phyloP scores from a whole-genome alignment of 2,888 invertebrate genomes.

The Leptinotarsa rubiginosa region DNA sequence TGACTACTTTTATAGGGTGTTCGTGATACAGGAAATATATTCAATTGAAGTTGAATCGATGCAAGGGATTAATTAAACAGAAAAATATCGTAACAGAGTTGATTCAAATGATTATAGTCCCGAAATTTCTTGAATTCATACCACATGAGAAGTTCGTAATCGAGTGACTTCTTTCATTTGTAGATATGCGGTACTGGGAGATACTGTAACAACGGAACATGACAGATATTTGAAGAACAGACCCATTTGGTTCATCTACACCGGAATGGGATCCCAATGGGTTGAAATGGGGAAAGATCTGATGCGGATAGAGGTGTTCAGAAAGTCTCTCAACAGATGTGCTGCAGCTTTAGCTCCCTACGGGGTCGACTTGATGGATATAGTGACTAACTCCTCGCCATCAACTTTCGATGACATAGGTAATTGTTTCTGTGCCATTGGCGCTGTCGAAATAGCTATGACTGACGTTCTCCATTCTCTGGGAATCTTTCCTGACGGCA shows the following conservation, averaged over 20 bases:
- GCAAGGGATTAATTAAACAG: too few relatives aligned
- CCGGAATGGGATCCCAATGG: slow-evolving; percentile 79
- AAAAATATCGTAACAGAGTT: too few relatives aligned
- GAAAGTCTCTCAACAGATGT: slow-evolving; percentile 69
- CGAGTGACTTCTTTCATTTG: slow-evolving; percentile 65
- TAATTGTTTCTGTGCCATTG: slow-evolving; percentile 72
- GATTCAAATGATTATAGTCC: too few relatives aligned
- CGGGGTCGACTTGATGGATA: slow-evolving; percentile 69
- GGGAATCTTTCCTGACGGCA: slow-evolving; percentile 87
- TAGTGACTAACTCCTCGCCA: slow-evolving; percentile 68
- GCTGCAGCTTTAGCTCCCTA: slow-evolving; percentile 68
- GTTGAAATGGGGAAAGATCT: slow-evolving; percentile 73
- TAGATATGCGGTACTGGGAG: slow-evolving; percentile 47
- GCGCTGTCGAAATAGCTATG: slow-evolving; percentile 78
- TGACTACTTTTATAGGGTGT: too few relatives aligned
- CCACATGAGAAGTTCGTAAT: slow-evolving; percentile 35
- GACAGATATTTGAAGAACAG: slow-evolving; percentile 44
- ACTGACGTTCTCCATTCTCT: slow-evolving; percentile 82
- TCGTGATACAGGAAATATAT: too few relatives aligned
- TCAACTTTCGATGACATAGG: slow-evolving; percentile 68
- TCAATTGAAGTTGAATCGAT: too few relatives aligned
- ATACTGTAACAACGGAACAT: slow-evolving; percentile 39
- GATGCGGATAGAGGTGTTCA: slow-evolving; percentile 71
- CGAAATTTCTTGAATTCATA: too few relatives aligned
- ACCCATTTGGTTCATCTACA: slow-evolving; percentile 75